A percentile compares a stretch with the other conserved stretches of the same genome.
Evolutionary conservation across 2,113 vertebrate genomes (phyloP).

Genomic region (Ptilonorhynchus violaceus): DNA sequence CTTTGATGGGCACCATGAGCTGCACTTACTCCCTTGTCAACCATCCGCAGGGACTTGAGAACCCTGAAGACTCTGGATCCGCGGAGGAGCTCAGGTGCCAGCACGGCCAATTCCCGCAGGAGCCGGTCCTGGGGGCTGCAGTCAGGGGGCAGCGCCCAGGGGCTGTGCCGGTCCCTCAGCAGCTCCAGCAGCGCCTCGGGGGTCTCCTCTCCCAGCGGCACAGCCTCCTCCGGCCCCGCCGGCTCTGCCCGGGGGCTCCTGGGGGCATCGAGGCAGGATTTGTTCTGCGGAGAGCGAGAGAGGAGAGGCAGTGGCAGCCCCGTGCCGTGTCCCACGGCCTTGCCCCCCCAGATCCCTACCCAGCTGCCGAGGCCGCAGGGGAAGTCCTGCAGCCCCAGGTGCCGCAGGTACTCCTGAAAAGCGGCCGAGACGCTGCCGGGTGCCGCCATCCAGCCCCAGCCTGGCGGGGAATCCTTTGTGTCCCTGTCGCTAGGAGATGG

Average conservation of each 20-base stretch:
- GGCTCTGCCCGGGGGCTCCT: background rate
- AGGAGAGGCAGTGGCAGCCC: background rate
- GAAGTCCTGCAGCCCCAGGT: slow-evolving; percentile 78
- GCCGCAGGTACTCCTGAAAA: slow-evolving; percentile 65
- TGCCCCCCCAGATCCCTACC: slow-evolving; percentile 59
- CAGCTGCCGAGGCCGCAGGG: slow-evolving; percentile 82
- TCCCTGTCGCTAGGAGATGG: slow-evolving; percentile 5
- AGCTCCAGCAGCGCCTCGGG: slow-evolving; percentile 67
- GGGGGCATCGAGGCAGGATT: background rate
- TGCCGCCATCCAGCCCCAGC: background rate
- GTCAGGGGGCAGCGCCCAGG: slow-evolving; percentile 65
- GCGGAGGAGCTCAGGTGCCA: background rate
- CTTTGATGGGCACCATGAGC: background rate
- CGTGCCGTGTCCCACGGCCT: rapidly evolving
- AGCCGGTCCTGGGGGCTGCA: slow-evolving; percentile 71
- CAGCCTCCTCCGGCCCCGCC: background rate
- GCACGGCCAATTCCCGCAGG: slow-evolving; percentile 73
- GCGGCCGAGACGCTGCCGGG: slow-evolving; percentile 51
- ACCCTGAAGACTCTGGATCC: slow-evolving; percentile 55
- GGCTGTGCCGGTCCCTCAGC: slow-evolving; percentile 72
- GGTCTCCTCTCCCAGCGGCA: slow-evolving; percentile 46
- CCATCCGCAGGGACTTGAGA: slow-evolving; percentile 73
- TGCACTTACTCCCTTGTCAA: slow-evolving; percentile 77
- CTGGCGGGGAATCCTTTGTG: rapidly evolving
- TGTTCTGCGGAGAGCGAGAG: slow-evolving; percentile 60